A percentile compares a stretch with the other conserved stretches of the same genome.
These are phyloP conservation scores for Lytechinus variegatus DNA, from an alignment of 35 echinoderm and acorn worm genomes.

Conservation along the genomic window DNA sequence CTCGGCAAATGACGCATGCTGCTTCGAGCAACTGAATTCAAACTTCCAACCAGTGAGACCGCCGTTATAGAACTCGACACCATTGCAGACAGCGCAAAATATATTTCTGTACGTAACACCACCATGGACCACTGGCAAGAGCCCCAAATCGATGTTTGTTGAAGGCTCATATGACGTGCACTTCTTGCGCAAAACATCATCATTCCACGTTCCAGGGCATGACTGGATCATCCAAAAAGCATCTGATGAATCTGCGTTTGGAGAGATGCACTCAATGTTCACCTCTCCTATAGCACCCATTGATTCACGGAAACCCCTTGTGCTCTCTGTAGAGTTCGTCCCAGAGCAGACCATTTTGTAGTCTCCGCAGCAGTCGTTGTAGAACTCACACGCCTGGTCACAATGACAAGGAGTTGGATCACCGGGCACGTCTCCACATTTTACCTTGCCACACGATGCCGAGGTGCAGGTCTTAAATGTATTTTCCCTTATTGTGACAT, in stretches of 20 bases:
- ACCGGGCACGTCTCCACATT: not conserved
- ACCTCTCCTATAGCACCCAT: not conserved
- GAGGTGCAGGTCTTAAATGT: not conserved
- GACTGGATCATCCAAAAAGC: conserved; percentile 14
- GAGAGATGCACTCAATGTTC: not conserved
- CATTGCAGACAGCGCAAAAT: conserved; percentile 23
- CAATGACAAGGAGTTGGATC: conserved; percentile 23
- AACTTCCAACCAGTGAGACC: not conserved
- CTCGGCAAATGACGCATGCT: not conserved
- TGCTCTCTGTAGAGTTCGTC: not conserved
- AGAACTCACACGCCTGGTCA: conserved; percentile 24
- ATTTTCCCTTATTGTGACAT: not conserved
- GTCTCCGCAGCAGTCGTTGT: conserved; percentile 37
- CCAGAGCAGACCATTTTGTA: not conserved
- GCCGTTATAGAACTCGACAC: not conserved
- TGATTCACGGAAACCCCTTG: not conserved
- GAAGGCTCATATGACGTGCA: not conserved
- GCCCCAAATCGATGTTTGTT: not conserved
- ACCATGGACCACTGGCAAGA: not conserved
- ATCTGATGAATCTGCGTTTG: not conserved
- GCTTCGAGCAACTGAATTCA: not conserved
- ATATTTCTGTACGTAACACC: not conserved
- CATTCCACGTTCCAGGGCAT: not conserved
- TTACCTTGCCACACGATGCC: not conserved
- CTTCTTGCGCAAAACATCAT: not conserved